These are phyloP conservation scores for Colostygia pectinataria DNA, from an alignment of 2,888 invertebrate species.

Conservation along the genomic window DNA sequence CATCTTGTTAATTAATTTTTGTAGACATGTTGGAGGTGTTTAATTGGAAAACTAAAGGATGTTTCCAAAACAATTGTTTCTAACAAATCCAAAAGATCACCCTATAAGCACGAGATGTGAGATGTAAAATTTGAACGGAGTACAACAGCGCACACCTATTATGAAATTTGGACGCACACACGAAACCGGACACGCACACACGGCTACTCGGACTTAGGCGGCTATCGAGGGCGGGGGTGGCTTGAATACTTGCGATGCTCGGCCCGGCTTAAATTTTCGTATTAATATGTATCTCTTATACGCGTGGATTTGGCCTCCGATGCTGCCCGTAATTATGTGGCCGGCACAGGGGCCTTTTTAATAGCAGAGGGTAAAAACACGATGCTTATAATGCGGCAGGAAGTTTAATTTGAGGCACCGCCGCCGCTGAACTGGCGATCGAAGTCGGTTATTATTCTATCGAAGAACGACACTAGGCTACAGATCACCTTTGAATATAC, in stretches of 20 bases:
- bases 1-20: too few species aligned
- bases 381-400: slow-evolving; percentile 27
- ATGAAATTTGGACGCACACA: slow-evolving; percentile 75
- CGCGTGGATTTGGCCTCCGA: slow-evolving; percentile 68
- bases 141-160: slow-evolving; percentile 75
- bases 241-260: slow-evolving; percentile 67
- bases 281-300: slow-evolving; percentile 79
- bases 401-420: slow-evolving; percentile 4
- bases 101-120: slow-evolving; percentile 70
- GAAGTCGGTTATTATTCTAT: background rate
- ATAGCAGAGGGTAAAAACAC: slow-evolving; percentile 42
- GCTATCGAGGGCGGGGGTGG: slow-evolving; percentile 60
- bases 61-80: background rate
- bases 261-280: slow-evolving; percentile 77
- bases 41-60: too few species aligned
- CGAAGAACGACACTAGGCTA: background rate
- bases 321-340: slow-evolving; percentile 62
- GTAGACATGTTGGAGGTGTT: too few species aligned
- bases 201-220: slow-evolving; percentile 65
- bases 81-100: slow-evolving; percentile 38
- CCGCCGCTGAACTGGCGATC: background rate
- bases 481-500: too few species aligned
- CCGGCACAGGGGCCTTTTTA: slow-evolving; percentile 46
- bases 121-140: slow-evolving; percentile 81
- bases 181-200: slow-evolving; percentile 52